Conservation (phyloP, 1,140 invertebrate species). For the Geopemphigus sp. region DNA sequence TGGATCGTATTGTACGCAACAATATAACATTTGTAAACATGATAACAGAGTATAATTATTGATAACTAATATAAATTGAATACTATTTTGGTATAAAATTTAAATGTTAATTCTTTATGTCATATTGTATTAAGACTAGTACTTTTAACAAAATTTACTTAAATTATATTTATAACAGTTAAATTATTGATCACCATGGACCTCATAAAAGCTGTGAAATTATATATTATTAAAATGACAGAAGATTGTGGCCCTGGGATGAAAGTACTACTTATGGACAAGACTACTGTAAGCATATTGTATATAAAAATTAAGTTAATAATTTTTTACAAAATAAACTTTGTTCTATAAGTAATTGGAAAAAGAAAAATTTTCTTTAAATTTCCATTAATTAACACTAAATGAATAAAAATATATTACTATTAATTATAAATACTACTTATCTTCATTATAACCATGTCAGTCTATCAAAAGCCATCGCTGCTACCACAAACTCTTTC, state of each 20-base stretch:
- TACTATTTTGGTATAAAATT: neutral
- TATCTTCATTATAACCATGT: no score
- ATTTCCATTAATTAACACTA: neutral
- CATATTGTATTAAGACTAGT: neutral
- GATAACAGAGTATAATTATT: no score
- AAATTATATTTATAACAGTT: neutral
- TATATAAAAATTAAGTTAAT: neutral
- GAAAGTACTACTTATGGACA: conserved; percentile 98
- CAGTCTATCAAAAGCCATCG: no score
- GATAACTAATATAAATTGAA: neutral
- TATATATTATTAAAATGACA: conserved; percentile 97
- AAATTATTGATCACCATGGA: conserved; percentile 68
- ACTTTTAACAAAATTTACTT: no score
- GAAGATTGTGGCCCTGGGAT: conserved; percentile 95
- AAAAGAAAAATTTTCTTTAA: no score
- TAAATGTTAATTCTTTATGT: no score
- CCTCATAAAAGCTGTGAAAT: conserved; percentile 84
- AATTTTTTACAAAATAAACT: neutral
- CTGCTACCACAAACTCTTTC: no score
- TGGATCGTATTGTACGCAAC: no score
- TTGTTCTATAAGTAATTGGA: no score
- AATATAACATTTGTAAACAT: no score
- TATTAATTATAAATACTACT: neutral
- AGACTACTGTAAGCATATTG: conserved; percentile 78
- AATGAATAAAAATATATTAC: neutral